Evolutionary conservation across 2,797 vertebrate genomes (phyloP).

Genomic region (Novumbra hubbsi): DNA sequence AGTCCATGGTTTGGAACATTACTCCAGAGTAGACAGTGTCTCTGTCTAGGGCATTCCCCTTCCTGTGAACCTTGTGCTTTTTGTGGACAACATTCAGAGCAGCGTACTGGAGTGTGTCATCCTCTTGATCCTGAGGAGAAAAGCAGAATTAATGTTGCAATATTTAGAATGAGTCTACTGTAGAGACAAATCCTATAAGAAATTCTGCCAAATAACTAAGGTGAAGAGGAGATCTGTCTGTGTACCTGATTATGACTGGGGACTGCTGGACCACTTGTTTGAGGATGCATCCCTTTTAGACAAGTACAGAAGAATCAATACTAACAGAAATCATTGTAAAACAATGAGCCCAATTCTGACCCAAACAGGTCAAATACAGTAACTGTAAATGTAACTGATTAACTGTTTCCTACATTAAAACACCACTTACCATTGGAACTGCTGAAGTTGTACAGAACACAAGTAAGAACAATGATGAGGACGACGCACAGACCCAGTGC

Average conservation of each 20-base stretch:
- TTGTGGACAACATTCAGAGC: neutral
- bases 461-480: neutral
- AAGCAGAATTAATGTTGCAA: neutral
- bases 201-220: no score
- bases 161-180: neutral
- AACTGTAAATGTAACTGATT: no score
- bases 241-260: no score
- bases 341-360: no score
- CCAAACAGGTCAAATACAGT: no score
- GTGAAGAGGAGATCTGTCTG: neutral
- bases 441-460: constrained; percentile 24
- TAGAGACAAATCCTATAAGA: no score
- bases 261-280: no score
- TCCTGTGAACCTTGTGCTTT: neutral
- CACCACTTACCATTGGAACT: no score
- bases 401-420: neutral
- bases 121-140: constrained; percentile 26
- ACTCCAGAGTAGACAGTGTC: constrained; percentile 34
- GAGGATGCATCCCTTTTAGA: neutral
- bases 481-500: neutral
- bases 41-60: neutral
- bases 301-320: neutral
- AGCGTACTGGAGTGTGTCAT: neutral
- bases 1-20: neutral
- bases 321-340: neutral